Evolutionary conservation across 2,113 vertebrate genomes (phyloP), one percentile per base, ranked within the genome.

Genomic region (Passer montanus): DNA sequence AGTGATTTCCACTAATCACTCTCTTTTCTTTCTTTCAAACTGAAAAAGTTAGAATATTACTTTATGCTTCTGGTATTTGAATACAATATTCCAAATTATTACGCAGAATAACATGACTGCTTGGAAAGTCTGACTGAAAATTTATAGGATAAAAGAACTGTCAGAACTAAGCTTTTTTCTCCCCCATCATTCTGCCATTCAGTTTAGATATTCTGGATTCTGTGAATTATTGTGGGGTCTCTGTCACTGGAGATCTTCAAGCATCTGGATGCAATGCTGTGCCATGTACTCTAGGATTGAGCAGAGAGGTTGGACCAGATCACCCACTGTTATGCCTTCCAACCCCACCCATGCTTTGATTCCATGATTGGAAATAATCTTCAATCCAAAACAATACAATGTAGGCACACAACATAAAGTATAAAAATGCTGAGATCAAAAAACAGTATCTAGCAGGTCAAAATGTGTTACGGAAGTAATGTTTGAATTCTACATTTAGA

Each of bases 51-150:
- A 55, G 9, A 64, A 18, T 78, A 53, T 79, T 83, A 13, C 5
- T 93, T 82, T 59, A 26, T 14, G 7, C 3, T 62, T 31, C 18
- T 56, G 27, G 5, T 80, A 22, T 27, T 69, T 0, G 0, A 16
- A 4, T 84, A n/a, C 33, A 63, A 13, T 84, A 44, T 39, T 72
- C 16, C 12, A 49, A 17, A 49, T 55, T 64, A 23, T 41, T 68
- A n/a, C 72, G 84, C 3, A 3, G 53, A 83, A 15, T 66, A 62
- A 46, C 2, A 10, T 55, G 23, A 41, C 19, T 87, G 7, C 55
- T 69, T 70, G 74, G 18, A 33, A 55, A 82, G 4, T 33, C 53
- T 63, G 30, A 56, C 14, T 69, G 69, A 87, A 83, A 75, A 72
- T 52, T 69, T 81, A 10, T 67, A 35, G 39, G 50, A 30, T n/a